Conservation (phyloP, 2,888 invertebrate genomes). For the Fragum sueziense region DNA sequence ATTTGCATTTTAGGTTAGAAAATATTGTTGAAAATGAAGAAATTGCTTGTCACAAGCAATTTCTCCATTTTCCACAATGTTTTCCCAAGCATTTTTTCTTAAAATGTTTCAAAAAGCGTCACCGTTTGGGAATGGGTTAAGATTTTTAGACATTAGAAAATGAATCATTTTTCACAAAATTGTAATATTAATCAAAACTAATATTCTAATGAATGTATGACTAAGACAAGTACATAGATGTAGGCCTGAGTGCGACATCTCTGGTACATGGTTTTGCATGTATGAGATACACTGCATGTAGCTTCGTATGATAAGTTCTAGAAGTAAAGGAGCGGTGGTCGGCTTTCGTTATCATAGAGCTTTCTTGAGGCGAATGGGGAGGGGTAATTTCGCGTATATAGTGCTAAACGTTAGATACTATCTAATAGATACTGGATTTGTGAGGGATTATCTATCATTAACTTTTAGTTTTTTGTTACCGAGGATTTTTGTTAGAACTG, state of each 20-base stretch:
- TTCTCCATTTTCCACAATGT: too few relatives aligned
- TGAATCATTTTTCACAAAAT: too few relatives aligned
- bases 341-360: neutral
- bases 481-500: neutral
- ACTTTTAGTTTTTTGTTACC: conserved; percentile 3
- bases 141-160: too few relatives aligned
- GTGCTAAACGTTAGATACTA: conserved; percentile 6
- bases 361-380: neutral
- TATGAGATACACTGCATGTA: neutral
- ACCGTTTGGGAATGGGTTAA: too few relatives aligned
- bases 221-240: too few relatives aligned
- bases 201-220: neutral
- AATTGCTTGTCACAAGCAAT: too few relatives aligned
- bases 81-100: too few relatives aligned
- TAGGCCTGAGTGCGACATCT: too few relatives aligned
- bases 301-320: neutral
- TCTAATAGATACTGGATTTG: conserved; percentile 12
- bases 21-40: too few relatives aligned
- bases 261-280: too few relatives aligned
- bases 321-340: neutral
- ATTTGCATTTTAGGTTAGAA: too few relatives aligned
- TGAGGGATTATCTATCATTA: conserved; percentile 3
- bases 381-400: neutral
- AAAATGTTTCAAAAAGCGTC: too few relatives aligned
- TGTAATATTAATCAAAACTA: neutral